A percentile compares a stretch with the other conserved stretches of the same genome.
phyloP scores from a whole-genome alignment of 53 echinoderm and acorn worm genomes.

The Crossaster papposus region DNA sequence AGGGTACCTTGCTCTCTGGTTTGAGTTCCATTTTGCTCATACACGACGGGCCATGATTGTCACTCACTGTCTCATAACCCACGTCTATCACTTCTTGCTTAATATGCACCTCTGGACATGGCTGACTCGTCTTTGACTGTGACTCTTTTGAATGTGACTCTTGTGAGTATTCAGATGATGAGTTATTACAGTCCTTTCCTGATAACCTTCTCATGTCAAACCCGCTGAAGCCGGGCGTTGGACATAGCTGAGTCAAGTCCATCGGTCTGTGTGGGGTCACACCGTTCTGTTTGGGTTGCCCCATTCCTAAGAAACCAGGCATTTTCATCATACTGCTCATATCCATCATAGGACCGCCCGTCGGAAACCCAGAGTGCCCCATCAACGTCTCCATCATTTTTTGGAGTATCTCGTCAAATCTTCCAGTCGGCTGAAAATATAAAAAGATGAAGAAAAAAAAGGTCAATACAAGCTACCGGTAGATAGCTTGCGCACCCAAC shows the following conservation, averaged over 20 bases:
- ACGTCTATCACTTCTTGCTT: conserved; percentile 54
- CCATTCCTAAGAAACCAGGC: conserved; percentile 23
- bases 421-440: conserved; percentile 84
- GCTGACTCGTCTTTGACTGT: neutral
- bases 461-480: neutral
- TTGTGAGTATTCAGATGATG: conserved; percentile 38
- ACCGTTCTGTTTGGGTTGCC: conserved; percentile 28
- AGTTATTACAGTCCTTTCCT: conserved; percentile 58
- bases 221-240: conserved; percentile 49
- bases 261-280: conserved; percentile 39
- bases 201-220: conserved; percentile 13
- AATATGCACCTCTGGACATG: conserved; percentile 13
- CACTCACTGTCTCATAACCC: conserved; percentile 32
- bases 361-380: conserved; percentile 10
- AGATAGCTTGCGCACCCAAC: too few species aligned
- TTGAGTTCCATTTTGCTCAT: conserved; percentile 48
- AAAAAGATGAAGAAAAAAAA: neutral
- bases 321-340: conserved; percentile 48
- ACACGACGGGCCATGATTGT: conserved; percentile 28
- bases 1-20: conserved; percentile 10
- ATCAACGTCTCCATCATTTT: conserved; percentile 73
- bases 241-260: conserved; percentile 48
- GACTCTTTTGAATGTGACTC: too few species aligned
- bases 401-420: conserved; percentile 87
- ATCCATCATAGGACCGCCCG: conserved; percentile 37